Conservation (phyloP, 2,888 invertebrate genomes). For the Cephonodes hylas region DNA sequence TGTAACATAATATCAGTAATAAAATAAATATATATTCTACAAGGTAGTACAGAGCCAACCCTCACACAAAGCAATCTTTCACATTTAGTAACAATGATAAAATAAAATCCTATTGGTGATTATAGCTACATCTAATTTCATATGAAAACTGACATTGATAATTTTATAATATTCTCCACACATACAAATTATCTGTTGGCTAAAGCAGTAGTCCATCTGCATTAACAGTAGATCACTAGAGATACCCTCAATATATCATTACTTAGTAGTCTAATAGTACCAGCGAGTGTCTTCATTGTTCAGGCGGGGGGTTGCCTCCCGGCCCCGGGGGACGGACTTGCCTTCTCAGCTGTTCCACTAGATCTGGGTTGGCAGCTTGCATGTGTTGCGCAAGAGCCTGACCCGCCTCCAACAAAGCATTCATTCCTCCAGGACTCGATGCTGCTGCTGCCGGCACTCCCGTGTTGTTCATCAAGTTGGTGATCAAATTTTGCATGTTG, state of each 20-base stretch:
- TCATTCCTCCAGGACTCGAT: conserved; percentile 76
- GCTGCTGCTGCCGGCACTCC: conserved; percentile 23
- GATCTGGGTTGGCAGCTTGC: conserved; percentile 90
- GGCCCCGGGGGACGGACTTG: conserved; percentile 76
- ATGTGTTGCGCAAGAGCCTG: conserved; percentile 91
- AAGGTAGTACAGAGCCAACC: background rate
- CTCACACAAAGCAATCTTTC: background rate
- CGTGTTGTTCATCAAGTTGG: conserved; percentile 76
- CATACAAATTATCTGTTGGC: background rate
- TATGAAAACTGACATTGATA: background rate
- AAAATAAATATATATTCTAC: background rate
- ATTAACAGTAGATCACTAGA: background rate
- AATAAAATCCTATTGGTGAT: background rate
- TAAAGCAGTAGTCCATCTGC: conserved; percentile 1
- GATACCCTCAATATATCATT: background rate
- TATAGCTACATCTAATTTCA: background rate
- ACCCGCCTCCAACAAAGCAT: conserved; percentile 82
- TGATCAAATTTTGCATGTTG: conserved; percentile 88
- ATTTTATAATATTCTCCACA: background rate
- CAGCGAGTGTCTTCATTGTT: conserved; percentile 35
- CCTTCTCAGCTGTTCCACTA: conserved; percentile 89
- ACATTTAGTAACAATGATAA: background rate
- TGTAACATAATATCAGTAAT: background rate
- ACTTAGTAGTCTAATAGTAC: background rate
- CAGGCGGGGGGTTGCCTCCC: conserved; percentile 40